Base-by-base conservation (phyloP, 2,888 invertebrate genomes). In the Orthosia incerta region DNA sequence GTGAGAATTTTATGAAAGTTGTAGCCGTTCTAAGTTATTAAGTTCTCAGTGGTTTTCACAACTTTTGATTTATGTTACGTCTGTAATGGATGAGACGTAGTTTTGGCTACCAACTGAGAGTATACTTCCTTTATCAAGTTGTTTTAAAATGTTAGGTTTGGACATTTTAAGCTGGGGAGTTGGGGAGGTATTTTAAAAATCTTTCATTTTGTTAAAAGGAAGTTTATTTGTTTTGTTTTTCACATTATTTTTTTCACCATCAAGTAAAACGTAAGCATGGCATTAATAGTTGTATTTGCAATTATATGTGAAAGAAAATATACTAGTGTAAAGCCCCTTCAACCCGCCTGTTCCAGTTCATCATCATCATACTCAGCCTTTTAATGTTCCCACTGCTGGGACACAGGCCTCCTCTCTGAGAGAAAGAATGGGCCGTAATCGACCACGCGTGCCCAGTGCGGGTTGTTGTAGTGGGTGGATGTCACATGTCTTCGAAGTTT, bases 61-160 rank as follows among this genome's bases (percentile, higher is more conserved):
- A 80, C 69, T 85, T 83, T 80, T 79, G 83, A 83, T 82, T 83
- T 79, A 85, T 85, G 62, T 59, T 61, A 48, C n/a, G 15, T 61
- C 39, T 71, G 71, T 76, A 70, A 83, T 74, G 79, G 71, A 65
- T 68, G 73, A 70, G 79, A 70, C 69, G 71, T 57, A 71, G 63
- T 69, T 80, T 71, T 76, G 56, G 72, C 60, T 69, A 59, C 68
- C 50, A 65, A 70, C 64, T 56, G 53, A 18, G 50, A 26, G 13
- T 50, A 67, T 55, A 67, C 26, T 64, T 76, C 63, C 66, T 79
- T 56, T 82, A 71, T 71, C 59, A 56, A 56, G 51, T 65, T 68
- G n/a, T 75, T 75, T 81, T 60, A 51, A 76, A 71, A 80, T 45
- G 50, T 53, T 18, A n/a, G 46, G 51, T 56, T 61, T 16, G 15